Base-by-base conservation (phyloP, 2,797 vertebrate genomes). In the Thaleichthys pacificus region DNA sequence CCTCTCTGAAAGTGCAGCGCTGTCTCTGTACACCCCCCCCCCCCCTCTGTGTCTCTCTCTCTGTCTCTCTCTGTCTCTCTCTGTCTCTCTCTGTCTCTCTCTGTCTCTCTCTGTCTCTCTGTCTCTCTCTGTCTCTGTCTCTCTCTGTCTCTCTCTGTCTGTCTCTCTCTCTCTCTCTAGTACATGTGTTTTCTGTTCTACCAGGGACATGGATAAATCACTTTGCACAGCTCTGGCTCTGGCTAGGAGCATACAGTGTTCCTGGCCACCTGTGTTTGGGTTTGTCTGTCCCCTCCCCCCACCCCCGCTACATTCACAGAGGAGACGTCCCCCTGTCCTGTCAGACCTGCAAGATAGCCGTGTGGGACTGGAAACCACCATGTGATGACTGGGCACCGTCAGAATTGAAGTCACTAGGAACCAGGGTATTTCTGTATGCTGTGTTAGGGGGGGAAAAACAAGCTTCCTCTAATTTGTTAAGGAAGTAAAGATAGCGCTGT, bases 181-280 rank as follows among this genome's bases (percentile, higher is more conserved):
- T 63, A 54, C 80, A 75, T 70, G 38, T 85, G 84, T 84, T 87
- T 84, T 80, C 61, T 69, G 71, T 82, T 80, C 38, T 19, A 19
- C 32, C 73, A 76, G 38, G 65, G 49, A 19, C 64, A 65, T 38
- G 61, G 42, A 77, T 88, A 84, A 82, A 86, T 85, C 82, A 82
- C 56, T 11, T 78, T 42, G 9, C 35, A 49, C 42, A 49, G 47
- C 24, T 35, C 28, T 58, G 30, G n/a, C 57, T 74, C 73, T 68
- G 79, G 71, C 69, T 76, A 72, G 63, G 73, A 61, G 9, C 72
- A 73, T 69, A 66, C 21, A 2, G 24, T 54, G 73, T 77, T 62
- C 68, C 69, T 14, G 69, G 32, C 58, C 71, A 68, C 77, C 78
- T 69, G 79, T 35, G 62, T 66, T 38, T 78, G 49, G 68, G 54